Percentiles rank a stretch among this genome's conserved stretches.
phyloP scores from a whole-genome alignment of 2,113 vertebrate genomes.

The Psammodynastes pulverulentus region DNA sequence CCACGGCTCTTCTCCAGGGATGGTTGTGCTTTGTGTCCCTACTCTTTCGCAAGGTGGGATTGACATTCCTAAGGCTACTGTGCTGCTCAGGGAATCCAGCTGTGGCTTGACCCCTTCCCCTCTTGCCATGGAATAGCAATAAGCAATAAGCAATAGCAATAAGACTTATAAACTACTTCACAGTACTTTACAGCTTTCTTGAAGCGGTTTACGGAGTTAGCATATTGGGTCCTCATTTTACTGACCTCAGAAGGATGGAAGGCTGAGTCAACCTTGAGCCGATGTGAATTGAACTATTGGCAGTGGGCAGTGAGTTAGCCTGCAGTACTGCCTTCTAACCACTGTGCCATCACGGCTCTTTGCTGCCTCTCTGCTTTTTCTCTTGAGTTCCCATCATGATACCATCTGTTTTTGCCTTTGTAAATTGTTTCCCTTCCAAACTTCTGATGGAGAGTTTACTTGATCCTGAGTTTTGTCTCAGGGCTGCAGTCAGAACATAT shows the following conservation, averaged over 20 bases:
- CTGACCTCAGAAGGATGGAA: no score
- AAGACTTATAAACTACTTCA: no score
- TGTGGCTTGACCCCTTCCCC: not conserved
- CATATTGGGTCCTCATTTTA: no score
- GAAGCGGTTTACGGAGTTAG: no score
- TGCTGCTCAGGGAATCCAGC: not conserved
- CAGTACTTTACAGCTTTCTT: no score
- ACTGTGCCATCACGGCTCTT: no score
- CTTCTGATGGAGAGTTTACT: not conserved
- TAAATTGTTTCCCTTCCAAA: not conserved
- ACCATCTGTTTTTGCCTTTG: not conserved
- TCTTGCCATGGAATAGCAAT: not conserved
- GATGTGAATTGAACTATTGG: no score
- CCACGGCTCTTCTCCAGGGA: not conserved
- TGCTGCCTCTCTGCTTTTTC: not conserved
- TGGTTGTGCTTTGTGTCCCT: slow-evolving; percentile 53
- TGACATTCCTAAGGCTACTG: slow-evolving; percentile 31
- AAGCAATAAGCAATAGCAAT: no score
- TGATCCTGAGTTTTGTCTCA: not conserved
- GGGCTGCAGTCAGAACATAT: not conserved
- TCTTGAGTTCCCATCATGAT: accelerated
- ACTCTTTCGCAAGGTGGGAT: slow-evolving; percentile 33
- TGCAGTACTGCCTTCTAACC: no score
- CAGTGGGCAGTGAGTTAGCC: no score
- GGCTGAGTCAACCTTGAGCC: no score